Evolutionary conservation across 2,888 invertebrate species (phyloP).

Genomic region (Lasioglossum villosulum): DNA sequence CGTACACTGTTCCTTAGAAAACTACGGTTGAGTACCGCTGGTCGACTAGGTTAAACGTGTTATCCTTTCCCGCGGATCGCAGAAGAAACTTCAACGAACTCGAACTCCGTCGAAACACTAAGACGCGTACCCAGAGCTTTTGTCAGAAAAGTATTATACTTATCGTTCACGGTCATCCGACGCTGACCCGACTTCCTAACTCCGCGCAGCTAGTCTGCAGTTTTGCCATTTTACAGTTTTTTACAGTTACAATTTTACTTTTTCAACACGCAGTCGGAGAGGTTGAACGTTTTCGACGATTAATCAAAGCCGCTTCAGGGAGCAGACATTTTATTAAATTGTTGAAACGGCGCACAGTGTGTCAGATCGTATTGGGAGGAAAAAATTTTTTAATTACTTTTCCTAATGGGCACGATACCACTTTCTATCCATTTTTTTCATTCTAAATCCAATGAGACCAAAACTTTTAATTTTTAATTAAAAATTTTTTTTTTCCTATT

Average conservation of each 20-base stretch:
- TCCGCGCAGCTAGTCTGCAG: not conserved
- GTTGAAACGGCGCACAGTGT: not conserved
- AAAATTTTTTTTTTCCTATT: too few species aligned
- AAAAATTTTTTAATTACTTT: too few species aligned
- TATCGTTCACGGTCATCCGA: slow-evolving; percentile 48
- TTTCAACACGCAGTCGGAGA: not conserved
- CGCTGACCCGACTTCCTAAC: slow-evolving; percentile 37
- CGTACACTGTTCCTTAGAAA: not conserved
- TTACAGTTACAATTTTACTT: too few species aligned
- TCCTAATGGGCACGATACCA: too few species aligned
- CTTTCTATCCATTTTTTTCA: too few species aligned
- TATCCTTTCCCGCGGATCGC: not conserved
- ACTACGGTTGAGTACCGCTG: not conserved
- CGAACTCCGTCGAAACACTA: not conserved
- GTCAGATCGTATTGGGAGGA: too few species aligned
- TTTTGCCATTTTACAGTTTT: not conserved
- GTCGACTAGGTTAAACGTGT: not conserved
- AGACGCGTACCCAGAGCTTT: not conserved
- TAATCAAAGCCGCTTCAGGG: too few species aligned
- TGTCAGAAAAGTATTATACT: slow-evolving; percentile 42
- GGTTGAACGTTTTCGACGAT: not conserved
- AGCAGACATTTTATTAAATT: too few species aligned
- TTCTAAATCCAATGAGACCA: too few species aligned
- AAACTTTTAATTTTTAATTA: too few species aligned
- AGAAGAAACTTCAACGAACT: not conserved